Base-by-base conservation (phyloP, 2,888 invertebrate species). In the Lithophane socia region DNA sequence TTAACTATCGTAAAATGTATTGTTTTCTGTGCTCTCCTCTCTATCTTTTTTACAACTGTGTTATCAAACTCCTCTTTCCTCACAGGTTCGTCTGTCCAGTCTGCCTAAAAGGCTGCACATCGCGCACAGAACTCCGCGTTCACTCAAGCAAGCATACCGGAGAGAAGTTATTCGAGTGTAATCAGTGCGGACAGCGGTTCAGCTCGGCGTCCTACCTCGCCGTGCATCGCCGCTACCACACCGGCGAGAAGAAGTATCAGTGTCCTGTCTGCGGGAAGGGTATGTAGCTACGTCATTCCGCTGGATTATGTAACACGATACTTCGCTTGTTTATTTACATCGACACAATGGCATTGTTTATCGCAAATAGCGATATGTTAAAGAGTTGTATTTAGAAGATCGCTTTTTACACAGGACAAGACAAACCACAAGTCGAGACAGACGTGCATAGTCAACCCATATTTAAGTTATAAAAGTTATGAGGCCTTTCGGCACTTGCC, bases 21-120 rank as follows among this genome's bases (percentile, higher is more conserved):
- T 9, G 10, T 16, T 9, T 24, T 29, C 61, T 61, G 4, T 37
- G 37, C 1, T 18, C 37, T 61, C 3, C 9, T 37, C 9, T 37
- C 37, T 18, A 12, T 21, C 16, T 47, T 5, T 24, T 2, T 16
- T 64, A 65, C 1, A 47, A 65, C 5, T 18, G 24, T 18, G 24
- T 12, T 29, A 29, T 49, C 8, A 66, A 66, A 12, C 7, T 29
- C 1, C 29, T 16, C 1, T 21, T 44, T n/a, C 7, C 16, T 24
- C 0, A 3, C 88, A 96, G 96, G 89, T 96, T 96, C 92, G 92
- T 94, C 29, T 97, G 97, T 77, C 92, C 94, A 0, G 91, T 97
- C 3, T 97, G 97, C 93, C 89, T 93, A 82, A 97, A 96, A 76
- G 95, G 95, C 73, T 97, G 96, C 91, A 91, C 94, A n/a, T 94